Evolutionary conservation across 2,888 invertebrate genomes (phyloP).

Genomic region (Diadromus collaris): DNA sequence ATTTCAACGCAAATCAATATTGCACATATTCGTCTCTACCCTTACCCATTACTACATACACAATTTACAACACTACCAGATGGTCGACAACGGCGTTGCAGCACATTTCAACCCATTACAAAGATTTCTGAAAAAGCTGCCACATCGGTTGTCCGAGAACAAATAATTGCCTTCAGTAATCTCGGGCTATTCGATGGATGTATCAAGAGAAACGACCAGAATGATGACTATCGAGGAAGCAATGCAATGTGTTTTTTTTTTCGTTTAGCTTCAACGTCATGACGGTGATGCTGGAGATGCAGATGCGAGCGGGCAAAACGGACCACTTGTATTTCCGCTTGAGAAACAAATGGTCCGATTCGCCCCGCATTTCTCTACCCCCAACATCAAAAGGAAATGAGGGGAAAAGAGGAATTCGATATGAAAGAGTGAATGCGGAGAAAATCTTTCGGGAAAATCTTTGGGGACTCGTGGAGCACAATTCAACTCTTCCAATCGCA

Average conservation of each 20-base stretch:
- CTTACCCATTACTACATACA: too few relatives aligned
- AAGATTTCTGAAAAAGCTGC: too few relatives aligned
- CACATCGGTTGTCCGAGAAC: constrained; percentile 25
- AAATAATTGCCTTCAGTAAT: constrained; percentile 21
- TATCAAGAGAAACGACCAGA: constrained; percentile 18
- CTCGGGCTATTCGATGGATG: constrained; percentile 25
- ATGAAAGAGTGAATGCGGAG: constrained; percentile 29
- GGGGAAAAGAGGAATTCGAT: constrained; percentile 31
- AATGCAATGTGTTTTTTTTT: constrained; percentile 19
- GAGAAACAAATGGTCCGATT: too few relatives aligned
- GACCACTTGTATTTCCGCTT: too few relatives aligned
- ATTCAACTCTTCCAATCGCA: constrained; percentile 68
- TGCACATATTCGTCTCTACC: too few relatives aligned
- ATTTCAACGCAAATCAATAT: too few relatives aligned
- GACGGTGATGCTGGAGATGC: neutral
- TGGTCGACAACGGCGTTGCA: too few relatives aligned
- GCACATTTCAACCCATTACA: too few relatives aligned
- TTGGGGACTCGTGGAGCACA: constrained; percentile 70
- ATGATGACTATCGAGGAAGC: constrained; percentile 26
- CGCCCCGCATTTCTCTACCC: too few relatives aligned
- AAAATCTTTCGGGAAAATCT: constrained; percentile 59
- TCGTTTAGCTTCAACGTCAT: constrained; percentile 11
- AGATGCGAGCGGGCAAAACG: neutral
- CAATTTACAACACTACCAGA: too few relatives aligned
- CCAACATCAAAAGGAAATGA: constrained; percentile 17